phyloP scores from a whole-genome alignment of 2,888 invertebrate species.

The Euzetes globulus region DNA sequence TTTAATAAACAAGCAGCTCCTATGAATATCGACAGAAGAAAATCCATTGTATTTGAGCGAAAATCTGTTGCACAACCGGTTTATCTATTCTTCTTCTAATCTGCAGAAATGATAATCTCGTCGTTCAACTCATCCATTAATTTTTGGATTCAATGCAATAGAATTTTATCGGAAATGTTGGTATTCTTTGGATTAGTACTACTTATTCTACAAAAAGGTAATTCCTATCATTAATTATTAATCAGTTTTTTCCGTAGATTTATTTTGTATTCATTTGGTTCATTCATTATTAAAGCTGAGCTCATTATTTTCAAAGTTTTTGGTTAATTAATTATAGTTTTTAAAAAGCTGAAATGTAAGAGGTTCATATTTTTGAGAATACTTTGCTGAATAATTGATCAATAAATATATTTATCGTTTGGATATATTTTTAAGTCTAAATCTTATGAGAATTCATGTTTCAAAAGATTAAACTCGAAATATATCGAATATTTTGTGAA shows the following conservation, averaged over 20 bases:
- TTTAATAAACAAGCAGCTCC: background rate
- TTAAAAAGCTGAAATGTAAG: too few species aligned
- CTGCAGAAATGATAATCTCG: background rate
- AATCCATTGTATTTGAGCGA: background rate
- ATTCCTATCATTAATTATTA: background rate
- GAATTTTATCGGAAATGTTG: background rate
- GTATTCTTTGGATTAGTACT: background rate
- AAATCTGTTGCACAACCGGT: background rate
- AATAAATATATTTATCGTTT: too few species aligned
- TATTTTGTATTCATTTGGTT: too few species aligned
- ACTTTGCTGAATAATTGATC: too few species aligned
- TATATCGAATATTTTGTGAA: too few species aligned
- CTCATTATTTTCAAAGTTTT: too few species aligned
- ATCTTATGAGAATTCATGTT: too few species aligned
- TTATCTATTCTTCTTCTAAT: background rate
- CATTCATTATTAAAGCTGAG: too few species aligned
- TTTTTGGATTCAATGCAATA: background rate
- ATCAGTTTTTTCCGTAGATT: background rate
- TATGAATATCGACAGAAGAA: background rate
- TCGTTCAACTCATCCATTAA: background rate
- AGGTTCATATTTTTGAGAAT: too few species aligned
- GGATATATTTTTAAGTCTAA: too few species aligned
- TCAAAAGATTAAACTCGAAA: too few species aligned
- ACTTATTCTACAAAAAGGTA: background rate
- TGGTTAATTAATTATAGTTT: too few species aligned